Base-by-base conservation (phyloP, 1,140 invertebrate species). In the Thalassaphorura encarpata region DNA sequence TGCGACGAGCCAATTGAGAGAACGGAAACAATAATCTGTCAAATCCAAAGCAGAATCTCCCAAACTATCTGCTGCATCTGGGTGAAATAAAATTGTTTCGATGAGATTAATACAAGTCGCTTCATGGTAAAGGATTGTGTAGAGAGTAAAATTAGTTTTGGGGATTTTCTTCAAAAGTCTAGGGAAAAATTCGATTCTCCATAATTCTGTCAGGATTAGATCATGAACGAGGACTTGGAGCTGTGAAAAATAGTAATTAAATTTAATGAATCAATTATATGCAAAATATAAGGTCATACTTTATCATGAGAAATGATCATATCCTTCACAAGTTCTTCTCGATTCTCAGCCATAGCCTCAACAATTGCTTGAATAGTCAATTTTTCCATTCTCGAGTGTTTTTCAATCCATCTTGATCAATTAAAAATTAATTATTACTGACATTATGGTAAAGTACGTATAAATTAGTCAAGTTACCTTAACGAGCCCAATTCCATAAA, bases 351-450 rank as follows among this genome's bases (percentile, higher is more conserved):
- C 15, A 72, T 75, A 21, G 83, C 80, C 73, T 89, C 84, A 21
- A 86, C 71, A 59, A 83, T 76, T 29, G 83, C 83, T 75, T 88
- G 83, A 68, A 87, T 83, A 60, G 83, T 83, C n/a, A 89, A 67
- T 68, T 86, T 82, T 61, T 87, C 80, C 3, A 87, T 68, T 60
- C 80, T 76, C 66, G 84, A 80, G 63, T 88, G 85, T 69, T 78
- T 81, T 64, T 87, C 83, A 39, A 85, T 72, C 85, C 85, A 89
- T 45, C 83, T 79, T 70, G 70, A 28, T 45, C 56, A 21, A 52
- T 19, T 51, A 28, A 40, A 46, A n/a, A 52, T 39, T 8, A 15
- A 26, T 31, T 8, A 18, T 50, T 40, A 42, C 23, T n/a, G 21
- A 19, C n/a, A 48, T 31, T 24, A 29, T 15, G 28, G 23, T 28